Percentiles rank a stretch among this genome's conserved stretches.
These are phyloP conservation scores for Varanus komodoensis DNA, from an alignment of 2,113 vertebrate genomes.

Conservation along the genomic window DNA sequence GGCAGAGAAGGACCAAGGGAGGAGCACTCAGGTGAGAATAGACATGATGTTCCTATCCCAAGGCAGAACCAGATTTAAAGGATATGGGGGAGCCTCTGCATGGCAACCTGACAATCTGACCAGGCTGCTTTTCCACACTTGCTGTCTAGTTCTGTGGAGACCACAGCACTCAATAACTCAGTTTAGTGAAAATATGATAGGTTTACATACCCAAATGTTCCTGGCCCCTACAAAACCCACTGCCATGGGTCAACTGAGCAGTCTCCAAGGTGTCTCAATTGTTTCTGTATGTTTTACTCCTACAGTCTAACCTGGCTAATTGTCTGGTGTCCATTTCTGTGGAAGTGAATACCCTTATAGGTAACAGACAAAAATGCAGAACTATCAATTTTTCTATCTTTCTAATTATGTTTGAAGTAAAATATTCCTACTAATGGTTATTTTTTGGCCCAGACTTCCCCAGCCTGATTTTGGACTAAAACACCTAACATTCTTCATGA, in stretches of 20 bases:
- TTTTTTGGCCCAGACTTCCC: neutral
- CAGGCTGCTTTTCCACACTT: no score
- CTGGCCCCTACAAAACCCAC: neutral
- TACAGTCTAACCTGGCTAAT: neutral
- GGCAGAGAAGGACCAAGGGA: neutral
- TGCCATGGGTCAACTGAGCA: neutral
- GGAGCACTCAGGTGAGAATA: neutral
- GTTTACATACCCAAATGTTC: neutral
- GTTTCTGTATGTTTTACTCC: neutral
- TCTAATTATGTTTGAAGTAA: neutral
- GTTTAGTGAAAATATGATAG: neutral
- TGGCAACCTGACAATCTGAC: neutral
- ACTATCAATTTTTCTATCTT: neutral
- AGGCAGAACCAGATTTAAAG: neutral
- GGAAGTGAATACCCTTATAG: neutral
- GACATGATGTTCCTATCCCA: neutral
- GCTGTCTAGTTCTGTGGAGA: no score
- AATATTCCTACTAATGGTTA: neutral
- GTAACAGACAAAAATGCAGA: neutral
- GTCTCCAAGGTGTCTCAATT: neutral
- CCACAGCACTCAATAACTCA: neutral
- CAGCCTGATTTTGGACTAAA: no score
- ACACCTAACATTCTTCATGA: no score
- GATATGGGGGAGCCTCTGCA: neutral
- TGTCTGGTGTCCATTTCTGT: neutral